A percentile compares a stretch with the other conserved stretches of the same genome.
Evolutionary conservation across 2,888 invertebrate species (phyloP).

Genomic region (Xestia sexstrigata): DNA sequence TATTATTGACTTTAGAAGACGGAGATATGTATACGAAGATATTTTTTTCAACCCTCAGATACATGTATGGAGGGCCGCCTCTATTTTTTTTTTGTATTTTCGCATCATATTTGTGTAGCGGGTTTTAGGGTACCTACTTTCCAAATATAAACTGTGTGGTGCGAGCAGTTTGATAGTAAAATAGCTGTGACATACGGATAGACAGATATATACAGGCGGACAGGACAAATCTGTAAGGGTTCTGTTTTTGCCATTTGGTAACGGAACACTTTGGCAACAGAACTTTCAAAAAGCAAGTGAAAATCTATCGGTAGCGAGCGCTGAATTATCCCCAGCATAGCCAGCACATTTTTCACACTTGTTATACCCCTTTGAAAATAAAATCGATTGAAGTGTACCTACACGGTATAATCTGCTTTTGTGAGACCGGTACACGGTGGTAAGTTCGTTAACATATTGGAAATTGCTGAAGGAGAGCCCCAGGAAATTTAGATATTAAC

Average conservation of each 20-base stretch:
- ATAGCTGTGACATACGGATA: background rate
- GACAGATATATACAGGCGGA: background rate
- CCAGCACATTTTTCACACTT: slow-evolving; percentile 2
- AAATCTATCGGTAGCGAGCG: background rate
- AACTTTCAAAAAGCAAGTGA: background rate
- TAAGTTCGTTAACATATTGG: slow-evolving; percentile 17
- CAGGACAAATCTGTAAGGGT: background rate
- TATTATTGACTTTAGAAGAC: too few relatives aligned
- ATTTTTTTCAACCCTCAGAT: background rate
- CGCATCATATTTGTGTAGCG: background rate
- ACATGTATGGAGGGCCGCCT: background rate
- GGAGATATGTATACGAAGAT: too few relatives aligned
- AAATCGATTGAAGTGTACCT: slow-evolving; percentile 5
- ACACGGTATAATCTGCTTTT: background rate
- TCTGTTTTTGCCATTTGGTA: background rate
- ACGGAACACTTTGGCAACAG: too few relatives aligned
- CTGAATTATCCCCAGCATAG: background rate
- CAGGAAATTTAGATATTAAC: slow-evolving; percentile 5
- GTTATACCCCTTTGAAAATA: background rate
- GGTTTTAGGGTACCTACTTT: background rate
- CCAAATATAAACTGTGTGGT: background rate
- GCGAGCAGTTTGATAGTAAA: background rate
- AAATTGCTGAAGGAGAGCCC: slow-evolving; percentile 13
- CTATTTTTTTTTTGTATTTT: background rate
- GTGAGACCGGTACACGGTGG: background rate